Evolutionary conservation across 2,113 vertebrate species (phyloP), one percentile per base, ranked within the genome.

Genomic region (Sturnira hondurensis): DNA sequence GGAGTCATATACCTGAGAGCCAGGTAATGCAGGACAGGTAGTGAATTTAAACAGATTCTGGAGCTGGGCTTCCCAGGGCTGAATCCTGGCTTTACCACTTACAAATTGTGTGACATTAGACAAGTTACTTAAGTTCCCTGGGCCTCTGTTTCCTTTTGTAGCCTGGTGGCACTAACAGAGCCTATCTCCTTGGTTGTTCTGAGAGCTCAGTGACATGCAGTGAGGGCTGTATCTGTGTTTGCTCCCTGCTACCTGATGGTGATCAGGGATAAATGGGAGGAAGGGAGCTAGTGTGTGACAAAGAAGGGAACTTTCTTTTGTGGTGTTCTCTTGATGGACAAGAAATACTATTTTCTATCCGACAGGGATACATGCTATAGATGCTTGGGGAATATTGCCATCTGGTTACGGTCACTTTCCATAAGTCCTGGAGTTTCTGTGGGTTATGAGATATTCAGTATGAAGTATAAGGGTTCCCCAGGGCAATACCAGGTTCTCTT

Each of bases 321-420:
- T 45, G 50, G 4, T 31, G 31, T 50, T 76, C 70, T 45, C 26
- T 43, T 80, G 71, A 2, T 33, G 78, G 56, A 89, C 47, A 76
- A 74, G 86, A 92, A 95, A 80, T 68, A 67, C 71, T 71, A 26
- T 61, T 89, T 95, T 70, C 43, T 86, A 45, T 65, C 80, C 52
- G 61, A 9, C 3, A 16, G 28, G 65, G 84, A 89, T 68, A 91
- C 8, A 19, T 28, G 56, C 41, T 67, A 38, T 93, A 36, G 77
- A 86, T 10, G 7, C 52, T 88, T 78, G 17, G 4, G 14, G 58
- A 16, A 84, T 47, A 70, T 63, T 45, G 28, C 47, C 91, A 58
- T 61, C 73, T 96, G 78, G 71, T 47, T 47, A 43, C 2, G 71
- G 56, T 26, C 43, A 47, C 43, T 76, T 65, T 67, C 38, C 22